Conservation (phyloP, 2,888 invertebrate genomes). For the Branchinecta sandiegonensis region DNA sequence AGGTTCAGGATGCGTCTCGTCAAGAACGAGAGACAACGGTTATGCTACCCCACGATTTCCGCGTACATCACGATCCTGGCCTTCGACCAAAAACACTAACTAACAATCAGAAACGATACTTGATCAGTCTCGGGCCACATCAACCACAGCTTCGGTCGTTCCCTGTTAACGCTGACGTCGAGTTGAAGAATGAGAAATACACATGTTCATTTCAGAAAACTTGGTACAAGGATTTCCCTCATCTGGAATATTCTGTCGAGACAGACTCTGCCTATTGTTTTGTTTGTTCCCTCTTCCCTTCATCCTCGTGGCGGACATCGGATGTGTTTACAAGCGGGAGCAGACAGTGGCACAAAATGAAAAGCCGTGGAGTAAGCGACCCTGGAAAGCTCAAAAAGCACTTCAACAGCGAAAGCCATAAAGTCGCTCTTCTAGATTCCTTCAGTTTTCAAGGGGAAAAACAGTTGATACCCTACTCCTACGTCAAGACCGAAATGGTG, state of each 20-base stretch:
- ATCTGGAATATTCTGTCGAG: not conserved
- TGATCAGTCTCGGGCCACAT: constrained; percentile 17
- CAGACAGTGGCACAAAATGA: constrained; percentile 10
- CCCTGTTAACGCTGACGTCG: constrained; percentile 16
- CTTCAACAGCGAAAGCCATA: not conserved
- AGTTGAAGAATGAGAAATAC: too few species aligned
- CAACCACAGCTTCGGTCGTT: constrained; percentile 6
- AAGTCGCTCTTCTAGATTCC: not conserved
- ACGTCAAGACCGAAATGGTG: not conserved
- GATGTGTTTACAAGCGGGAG: not conserved
- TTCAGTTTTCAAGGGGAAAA: not conserved
- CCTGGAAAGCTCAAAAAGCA: not conserved
- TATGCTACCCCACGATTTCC: not conserved
- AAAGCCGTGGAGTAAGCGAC: not conserved
- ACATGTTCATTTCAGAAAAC: not conserved
- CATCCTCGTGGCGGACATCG: not conserved
- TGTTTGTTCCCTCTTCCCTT: constrained; percentile 3
- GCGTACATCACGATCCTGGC: constrained; percentile 16
- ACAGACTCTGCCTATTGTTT: constrained; percentile 1
- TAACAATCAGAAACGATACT: constrained; percentile 16
- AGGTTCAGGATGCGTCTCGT: not conserved
- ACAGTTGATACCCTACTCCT: too few species aligned
- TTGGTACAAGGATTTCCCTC: not conserved
- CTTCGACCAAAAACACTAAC: constrained; percentile 11
- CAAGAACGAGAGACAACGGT: not conserved